Evolutionary conservation across 2,797 vertebrate species (phyloP).

Genomic region (Synanceia verrucosa): DNA sequence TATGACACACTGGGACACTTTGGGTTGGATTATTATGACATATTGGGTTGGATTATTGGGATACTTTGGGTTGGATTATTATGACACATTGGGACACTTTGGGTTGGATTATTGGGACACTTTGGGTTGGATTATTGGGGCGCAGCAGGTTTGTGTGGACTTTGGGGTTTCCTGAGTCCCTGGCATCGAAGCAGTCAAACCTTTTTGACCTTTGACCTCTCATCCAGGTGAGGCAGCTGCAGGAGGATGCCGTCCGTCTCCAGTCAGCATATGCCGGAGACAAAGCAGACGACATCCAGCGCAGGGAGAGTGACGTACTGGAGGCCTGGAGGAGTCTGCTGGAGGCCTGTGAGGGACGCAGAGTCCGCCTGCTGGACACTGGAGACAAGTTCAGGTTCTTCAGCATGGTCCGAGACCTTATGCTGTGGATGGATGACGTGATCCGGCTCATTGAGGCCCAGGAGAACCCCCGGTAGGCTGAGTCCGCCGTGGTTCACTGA

Average conservation of each 20-base stretch:
- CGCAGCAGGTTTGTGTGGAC: accelerated
- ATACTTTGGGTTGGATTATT: neutral
- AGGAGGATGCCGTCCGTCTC: slow-evolving; percentile 93
- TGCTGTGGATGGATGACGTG: slow-evolving; percentile 99
- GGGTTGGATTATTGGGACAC: too few species aligned
- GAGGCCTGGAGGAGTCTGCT: slow-evolving; percentile 92
- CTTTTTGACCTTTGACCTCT: neutral
- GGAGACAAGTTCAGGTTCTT: slow-evolving; percentile 98
- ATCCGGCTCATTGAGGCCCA: slow-evolving; percentile 96
- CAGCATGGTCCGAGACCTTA: slow-evolving; percentile 95
- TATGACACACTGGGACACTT: accelerated
- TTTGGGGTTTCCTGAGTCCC: neutral
- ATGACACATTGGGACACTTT: accelerated
- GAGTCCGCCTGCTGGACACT: slow-evolving; percentile 87
- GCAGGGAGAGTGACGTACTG: slow-evolving; percentile 90
- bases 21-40: accelerated
- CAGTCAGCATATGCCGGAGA: slow-evolving; percentile 95
- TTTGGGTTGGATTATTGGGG: neutral
- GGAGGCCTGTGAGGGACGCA: slow-evolving; percentile 90
- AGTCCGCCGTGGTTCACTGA: accelerated
- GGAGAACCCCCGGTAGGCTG: slow-evolving; percentile 91
- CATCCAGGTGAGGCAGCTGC: slow-evolving; percentile 91
- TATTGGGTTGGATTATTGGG: neutral
- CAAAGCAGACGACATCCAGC: slow-evolving; percentile 96
- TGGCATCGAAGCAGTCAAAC: neutral